These are phyloP conservation scores for Operophtera brumata DNA, from an alignment of 2,888 invertebrate species.

Conservation along the genomic window DNA sequence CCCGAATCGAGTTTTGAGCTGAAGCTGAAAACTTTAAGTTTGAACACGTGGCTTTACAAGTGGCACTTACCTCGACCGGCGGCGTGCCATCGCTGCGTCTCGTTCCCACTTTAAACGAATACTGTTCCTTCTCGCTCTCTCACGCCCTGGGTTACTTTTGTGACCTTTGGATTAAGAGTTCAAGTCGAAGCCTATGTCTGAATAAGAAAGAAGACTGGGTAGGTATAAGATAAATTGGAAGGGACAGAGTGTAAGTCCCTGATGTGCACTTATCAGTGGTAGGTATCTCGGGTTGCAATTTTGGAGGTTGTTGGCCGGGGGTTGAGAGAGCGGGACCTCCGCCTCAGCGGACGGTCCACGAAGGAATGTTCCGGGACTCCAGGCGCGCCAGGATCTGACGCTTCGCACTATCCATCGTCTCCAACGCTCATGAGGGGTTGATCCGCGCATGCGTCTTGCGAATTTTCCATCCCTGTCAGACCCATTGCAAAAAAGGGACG, in stretches of 20 bases:
- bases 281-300: conserved; percentile 41
- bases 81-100: conserved; percentile 70
- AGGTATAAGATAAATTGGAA: conserved; percentile 22
- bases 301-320: conserved; percentile 49
- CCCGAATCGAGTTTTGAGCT: conserved; percentile 24
- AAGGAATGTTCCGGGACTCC: conserved; percentile 71
- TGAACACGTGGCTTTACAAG: conserved; percentile 70
- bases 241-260: conserved; percentile 37
- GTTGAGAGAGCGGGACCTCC: conserved; percentile 78
- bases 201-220: conserved; percentile 31
- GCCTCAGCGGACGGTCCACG: conserved; percentile 74
- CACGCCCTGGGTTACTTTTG: conserved; percentile 59
- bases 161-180: conserved; percentile 39
- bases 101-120: conserved; percentile 75
- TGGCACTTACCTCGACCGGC: conserved; percentile 75
- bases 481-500: conserved; percentile 48
- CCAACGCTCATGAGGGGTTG: conserved; percentile 72
- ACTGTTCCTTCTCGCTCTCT: conserved; percentile 72
- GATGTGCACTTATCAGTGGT: conserved; percentile 43
- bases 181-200: conserved; percentile 28
- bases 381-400: conserved; percentile 70
- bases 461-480: conserved; percentile 52
- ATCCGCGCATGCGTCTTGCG: conserved; percentile 67
- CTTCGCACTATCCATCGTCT: conserved; percentile 67
- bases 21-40: conserved; percentile 50